Evolutionary conservation across 2,888 invertebrate genomes (phyloP).

Genomic region (Mactromeris polynyma): DNA sequence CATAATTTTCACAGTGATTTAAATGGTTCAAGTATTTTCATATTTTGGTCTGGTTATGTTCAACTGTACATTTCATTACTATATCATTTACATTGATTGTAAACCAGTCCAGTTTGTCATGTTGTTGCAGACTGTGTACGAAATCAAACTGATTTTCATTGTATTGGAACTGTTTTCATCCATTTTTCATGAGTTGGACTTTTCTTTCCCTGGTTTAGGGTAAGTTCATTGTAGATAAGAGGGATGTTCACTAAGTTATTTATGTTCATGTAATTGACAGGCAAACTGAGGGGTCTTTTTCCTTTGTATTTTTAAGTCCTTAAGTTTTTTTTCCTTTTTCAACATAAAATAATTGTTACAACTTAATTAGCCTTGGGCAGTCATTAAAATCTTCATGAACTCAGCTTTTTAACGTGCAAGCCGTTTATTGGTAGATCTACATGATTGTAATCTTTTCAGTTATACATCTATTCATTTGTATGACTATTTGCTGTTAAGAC

Average conservation of each 20-base stretch:
- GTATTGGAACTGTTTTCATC: neutral
- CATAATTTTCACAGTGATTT: neutral
- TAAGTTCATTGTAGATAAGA: neutral
- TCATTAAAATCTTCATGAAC: too few relatives aligned
- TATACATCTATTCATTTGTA: too few relatives aligned
- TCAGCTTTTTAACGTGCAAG: too few relatives aligned
- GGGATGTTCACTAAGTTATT: neutral
- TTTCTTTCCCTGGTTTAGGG: neutral
- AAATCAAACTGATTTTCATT: neutral
- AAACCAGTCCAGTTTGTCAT: neutral
- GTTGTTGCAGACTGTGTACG: neutral
- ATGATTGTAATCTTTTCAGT: too few relatives aligned
- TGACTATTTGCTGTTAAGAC: too few relatives aligned
- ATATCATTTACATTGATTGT: neutral
- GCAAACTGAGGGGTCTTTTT: neutral
- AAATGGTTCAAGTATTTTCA: neutral
- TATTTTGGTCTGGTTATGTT: neutral
- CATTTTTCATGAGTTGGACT: conserved; percentile 7
- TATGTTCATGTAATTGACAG: neutral
- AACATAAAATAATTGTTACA: too few relatives aligned
- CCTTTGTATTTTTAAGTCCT: neutral
- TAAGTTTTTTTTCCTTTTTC: too few relatives aligned
- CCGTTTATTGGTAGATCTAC: too few relatives aligned
- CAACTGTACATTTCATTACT: neutral
- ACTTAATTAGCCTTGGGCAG: too few relatives aligned